Conservation (phyloP, 23 tunicate species). For the Pegea sp. region DNA sequence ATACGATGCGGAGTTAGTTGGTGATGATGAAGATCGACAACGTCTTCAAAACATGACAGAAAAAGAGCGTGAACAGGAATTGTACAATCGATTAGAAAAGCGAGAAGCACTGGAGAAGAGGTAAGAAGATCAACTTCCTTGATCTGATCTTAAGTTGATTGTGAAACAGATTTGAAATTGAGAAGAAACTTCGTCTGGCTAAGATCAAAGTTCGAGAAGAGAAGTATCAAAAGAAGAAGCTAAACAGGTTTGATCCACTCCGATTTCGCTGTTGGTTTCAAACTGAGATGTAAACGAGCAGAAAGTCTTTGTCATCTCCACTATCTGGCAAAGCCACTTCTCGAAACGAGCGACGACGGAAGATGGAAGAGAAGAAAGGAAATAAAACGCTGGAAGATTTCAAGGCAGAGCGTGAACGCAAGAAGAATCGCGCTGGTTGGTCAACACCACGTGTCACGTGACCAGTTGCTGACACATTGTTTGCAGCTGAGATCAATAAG, state of each 20-base stretch:
- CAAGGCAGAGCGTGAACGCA: constrained; percentile 73
- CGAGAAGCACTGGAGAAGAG: constrained; percentile 90
- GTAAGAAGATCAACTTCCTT: constrained; percentile 1
- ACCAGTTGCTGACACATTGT: neutral
- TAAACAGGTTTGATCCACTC: constrained; percentile 3
- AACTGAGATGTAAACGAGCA: too few species aligned
- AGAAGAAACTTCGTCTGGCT: constrained; percentile 72
- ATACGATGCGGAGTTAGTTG: constrained; percentile 69
- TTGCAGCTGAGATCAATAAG: constrained; percentile 37
- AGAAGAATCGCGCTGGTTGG: constrained; percentile 45
- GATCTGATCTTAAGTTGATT: neutral
- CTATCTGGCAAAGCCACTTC: neutral
- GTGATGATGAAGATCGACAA: constrained; percentile 70
- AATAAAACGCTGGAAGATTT: constrained; percentile 44
- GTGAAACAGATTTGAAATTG: constrained; percentile 53
- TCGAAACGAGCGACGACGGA: constrained; percentile 15
- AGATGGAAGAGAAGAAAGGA: constrained; percentile 55
- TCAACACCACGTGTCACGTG: too few species aligned
- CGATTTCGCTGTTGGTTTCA: too few species aligned
- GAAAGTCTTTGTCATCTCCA: too few species aligned
- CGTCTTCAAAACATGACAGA: constrained; percentile 84
- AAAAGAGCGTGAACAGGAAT: constrained; percentile 82
- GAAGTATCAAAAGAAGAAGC: neutral
- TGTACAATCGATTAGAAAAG: constrained; percentile 72
- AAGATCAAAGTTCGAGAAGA: constrained; percentile 27